Conservation (phyloP, 37 sponge, comb jelly and placozoan species). For the Lycopodina hypogea region DNA sequence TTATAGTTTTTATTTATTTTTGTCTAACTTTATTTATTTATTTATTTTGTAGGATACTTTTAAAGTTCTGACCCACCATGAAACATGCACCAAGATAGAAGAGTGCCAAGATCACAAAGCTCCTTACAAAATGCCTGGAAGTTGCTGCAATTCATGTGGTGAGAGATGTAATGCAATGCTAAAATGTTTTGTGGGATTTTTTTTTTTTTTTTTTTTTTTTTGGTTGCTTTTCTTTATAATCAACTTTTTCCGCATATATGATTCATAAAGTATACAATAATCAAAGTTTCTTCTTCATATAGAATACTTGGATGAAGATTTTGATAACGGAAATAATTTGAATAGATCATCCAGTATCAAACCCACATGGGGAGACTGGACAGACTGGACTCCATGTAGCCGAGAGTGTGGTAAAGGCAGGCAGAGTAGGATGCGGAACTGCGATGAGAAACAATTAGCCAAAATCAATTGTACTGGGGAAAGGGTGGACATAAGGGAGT, state of each 20-base stretch:
- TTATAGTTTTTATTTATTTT: neutral
- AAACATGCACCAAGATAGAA: neutral
- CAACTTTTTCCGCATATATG: too few relatives aligned
- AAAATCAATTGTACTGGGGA: conserved; percentile 51
- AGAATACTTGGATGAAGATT: too few relatives aligned
- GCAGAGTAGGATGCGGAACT: conserved; percentile 54
- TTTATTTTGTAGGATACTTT: too few relatives aligned
- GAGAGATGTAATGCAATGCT: conserved; percentile 1
- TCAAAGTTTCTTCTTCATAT: too few relatives aligned
- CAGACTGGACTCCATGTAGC: conserved; percentile 61
- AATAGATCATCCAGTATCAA: too few relatives aligned
- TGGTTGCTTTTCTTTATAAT: too few relatives aligned
- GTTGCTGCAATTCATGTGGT: conserved; percentile 56
- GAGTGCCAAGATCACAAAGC: conserved; percentile 38
- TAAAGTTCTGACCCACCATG: neutral
- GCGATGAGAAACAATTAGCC: conserved; percentile 11
- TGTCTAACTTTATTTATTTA: too few relatives aligned
- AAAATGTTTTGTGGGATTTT: neutral
- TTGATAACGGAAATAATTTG: too few relatives aligned
- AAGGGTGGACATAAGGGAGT: conserved; percentile 14
- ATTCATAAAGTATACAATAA: too few relatives aligned
- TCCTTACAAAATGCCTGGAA: conserved; percentile 44
- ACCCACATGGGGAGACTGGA: conserved; percentile 53
- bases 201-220: too few relatives aligned
- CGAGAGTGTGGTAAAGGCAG: conserved; percentile 61